Conservation (phyloP, 30 jellyfish, hydroid and myxozoan species). For the Morbakka virulenta region DNA sequence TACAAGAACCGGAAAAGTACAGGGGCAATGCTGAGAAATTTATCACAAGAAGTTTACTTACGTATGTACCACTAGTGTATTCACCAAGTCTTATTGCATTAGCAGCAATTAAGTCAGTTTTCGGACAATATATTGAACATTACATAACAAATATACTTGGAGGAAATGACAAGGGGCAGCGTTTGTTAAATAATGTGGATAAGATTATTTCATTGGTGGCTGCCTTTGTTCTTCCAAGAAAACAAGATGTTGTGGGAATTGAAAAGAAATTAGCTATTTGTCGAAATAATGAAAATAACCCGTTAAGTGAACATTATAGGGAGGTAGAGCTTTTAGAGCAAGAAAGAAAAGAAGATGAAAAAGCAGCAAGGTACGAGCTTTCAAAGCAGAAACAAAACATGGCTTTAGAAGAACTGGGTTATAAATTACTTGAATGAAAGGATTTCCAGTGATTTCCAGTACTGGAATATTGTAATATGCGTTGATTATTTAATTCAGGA, state of each 20-base stretch:
- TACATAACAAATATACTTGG: constrained; percentile 37
- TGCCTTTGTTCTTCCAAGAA: constrained; percentile 49
- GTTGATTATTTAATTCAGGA: too few species aligned
- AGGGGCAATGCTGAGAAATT: constrained; percentile 74
- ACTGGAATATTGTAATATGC: too few species aligned
- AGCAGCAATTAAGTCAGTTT: constrained; percentile 66
- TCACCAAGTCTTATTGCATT: constrained; percentile 87
- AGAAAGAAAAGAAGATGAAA: constrained; percentile 62
- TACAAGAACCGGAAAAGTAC: constrained; percentile 56
- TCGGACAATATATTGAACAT: constrained; percentile 34
- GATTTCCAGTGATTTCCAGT: too few species aligned
- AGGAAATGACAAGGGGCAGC: constrained; percentile 6
- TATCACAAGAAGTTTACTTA: constrained; percentile 56
- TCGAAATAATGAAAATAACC: constrained; percentile 78
- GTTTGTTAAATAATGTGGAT: constrained; percentile 41
- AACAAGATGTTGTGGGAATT: constrained; percentile 26
- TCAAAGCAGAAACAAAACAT: not conserved
- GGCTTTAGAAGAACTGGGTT: not conserved
- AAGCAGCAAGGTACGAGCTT: constrained; percentile 38
- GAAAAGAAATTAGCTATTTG: constrained; percentile 55
- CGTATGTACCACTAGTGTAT: constrained; percentile 65
- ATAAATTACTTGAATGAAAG: too few species aligned
- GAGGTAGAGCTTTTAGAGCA: constrained; percentile 52
- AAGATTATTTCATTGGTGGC: constrained; percentile 42
- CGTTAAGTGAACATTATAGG: constrained; percentile 63